phyloP scores from a whole-genome alignment of 2,888 invertebrate species.

The Apeira syringaria region DNA sequence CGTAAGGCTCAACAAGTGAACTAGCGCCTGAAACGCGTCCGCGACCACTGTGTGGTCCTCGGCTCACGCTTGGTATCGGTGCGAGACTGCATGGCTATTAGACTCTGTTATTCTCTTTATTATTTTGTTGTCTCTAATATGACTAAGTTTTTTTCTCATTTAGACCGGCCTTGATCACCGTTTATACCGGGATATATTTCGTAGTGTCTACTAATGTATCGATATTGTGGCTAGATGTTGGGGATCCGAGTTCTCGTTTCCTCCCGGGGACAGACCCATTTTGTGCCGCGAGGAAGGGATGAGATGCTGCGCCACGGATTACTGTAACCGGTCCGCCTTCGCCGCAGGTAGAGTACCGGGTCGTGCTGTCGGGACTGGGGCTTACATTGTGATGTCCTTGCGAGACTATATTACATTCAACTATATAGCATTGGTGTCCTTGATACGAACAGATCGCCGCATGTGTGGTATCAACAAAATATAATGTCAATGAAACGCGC shows the following conservation, averaged over 20 bases:
- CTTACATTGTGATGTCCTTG: conserved; percentile 73
- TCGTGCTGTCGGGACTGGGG: conserved; percentile 65
- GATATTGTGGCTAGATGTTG: conserved; percentile 84
- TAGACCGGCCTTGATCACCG: conserved; percentile 79
- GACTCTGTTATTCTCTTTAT: conserved; percentile 46
- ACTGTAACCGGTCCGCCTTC: conserved; percentile 84
- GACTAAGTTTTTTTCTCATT: conserved; percentile 61
- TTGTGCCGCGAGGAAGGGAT: conserved; percentile 83
- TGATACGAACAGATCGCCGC: conserved; percentile 28
- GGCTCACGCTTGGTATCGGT: conserved; percentile 58
- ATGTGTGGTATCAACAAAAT: conserved; percentile 38
- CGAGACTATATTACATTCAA: conserved; percentile 49
- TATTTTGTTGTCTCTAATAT: conserved; percentile 57
- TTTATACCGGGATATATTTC: conserved; percentile 37
- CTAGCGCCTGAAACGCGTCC: conserved; percentile 18
- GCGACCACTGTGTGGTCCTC: conserved; percentile 13
- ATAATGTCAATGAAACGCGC: conserved; percentile 26
- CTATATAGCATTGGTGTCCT: conserved; percentile 29
- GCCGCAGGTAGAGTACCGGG: conserved; percentile 68
- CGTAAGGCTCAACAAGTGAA: neutral
- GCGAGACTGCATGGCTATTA: conserved; percentile 70
- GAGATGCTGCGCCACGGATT: conserved; percentile 87
- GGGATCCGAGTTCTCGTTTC: conserved; percentile 81
- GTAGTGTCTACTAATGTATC: conserved; percentile 45
- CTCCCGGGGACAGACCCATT: conserved; percentile 84